These are phyloP conservation scores for Anthonomus grandis DNA, from an alignment of 1,140 invertebrate species.

Conservation along the genomic window DNA sequence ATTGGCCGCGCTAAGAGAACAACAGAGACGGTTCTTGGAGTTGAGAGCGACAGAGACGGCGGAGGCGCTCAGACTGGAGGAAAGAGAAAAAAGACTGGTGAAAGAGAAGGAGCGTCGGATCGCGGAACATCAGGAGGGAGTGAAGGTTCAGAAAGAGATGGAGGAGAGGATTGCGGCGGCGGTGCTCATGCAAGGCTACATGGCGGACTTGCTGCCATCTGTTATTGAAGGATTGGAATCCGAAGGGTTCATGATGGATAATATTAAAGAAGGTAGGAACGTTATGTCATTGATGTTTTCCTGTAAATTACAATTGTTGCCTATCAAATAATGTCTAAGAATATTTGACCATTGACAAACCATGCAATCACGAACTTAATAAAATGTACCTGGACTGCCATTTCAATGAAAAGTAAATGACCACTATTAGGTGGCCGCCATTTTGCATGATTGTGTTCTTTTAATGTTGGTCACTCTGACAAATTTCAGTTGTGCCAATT, in stretches of 20 bases:
- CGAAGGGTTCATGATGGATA: constrained; percentile 71
- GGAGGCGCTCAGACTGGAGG: constrained; percentile 65
- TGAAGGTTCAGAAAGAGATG: constrained; percentile 62
- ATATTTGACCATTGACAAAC: too few relatives aligned
- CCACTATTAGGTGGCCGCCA: too few relatives aligned
- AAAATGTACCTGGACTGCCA: too few relatives aligned
- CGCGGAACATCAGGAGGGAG: constrained; percentile 56
- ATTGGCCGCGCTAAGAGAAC: constrained; percentile 65
- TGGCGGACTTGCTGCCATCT: constrained; percentile 76
- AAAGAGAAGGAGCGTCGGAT: constrained; percentile 56
- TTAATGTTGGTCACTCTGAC: too few relatives aligned
- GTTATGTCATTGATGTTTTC: too few relatives aligned
- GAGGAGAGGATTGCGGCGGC: constrained; percentile 77
- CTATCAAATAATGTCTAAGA: too few relatives aligned
- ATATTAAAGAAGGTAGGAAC: constrained; percentile 65
- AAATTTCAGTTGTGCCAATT: too few relatives aligned
- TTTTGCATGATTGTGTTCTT: too few relatives aligned
- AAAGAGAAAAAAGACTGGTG: constrained; percentile 61
- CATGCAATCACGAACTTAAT: too few relatives aligned
- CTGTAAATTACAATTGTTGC: too few relatives aligned
- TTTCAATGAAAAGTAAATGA: too few relatives aligned
- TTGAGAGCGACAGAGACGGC: constrained; percentile 74
- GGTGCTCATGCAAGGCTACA: constrained; percentile 77
- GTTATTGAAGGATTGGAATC: constrained; percentile 76
- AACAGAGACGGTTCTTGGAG: constrained; percentile 75